phyloP scores from a whole-genome alignment of 1,140 invertebrate species.

The Pemphigus obesinymphae region DNA sequence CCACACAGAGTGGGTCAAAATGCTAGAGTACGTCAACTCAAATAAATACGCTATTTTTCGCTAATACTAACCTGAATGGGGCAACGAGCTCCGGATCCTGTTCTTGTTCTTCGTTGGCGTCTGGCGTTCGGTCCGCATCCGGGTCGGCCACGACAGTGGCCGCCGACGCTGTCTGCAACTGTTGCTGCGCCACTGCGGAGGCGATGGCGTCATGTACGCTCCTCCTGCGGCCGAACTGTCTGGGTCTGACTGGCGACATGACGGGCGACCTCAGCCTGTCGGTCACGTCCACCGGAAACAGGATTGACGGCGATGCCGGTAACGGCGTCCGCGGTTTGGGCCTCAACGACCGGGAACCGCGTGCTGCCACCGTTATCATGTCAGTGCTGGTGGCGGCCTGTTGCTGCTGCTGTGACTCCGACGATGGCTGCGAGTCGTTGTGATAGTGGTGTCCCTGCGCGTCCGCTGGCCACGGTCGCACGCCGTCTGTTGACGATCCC shows the following conservation, averaged over 20 bases:
- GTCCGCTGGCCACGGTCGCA: not conserved
- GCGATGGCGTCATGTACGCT: not conserved
- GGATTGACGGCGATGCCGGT: not conserved
- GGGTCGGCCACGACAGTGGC: not conserved
- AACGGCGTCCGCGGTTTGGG: not conserved
- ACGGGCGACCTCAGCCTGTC: constrained; percentile 1
- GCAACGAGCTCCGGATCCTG: not conserved
- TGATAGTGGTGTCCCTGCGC: not conserved
- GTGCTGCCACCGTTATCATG: constrained; percentile 32
- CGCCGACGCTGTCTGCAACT: not conserved
- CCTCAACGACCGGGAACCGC: not conserved
- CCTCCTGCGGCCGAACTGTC: constrained; percentile 17
- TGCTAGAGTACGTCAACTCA: no score
- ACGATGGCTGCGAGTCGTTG: not conserved
- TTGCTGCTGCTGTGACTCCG: not conserved
- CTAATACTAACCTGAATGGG: not conserved
- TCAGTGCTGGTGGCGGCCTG: not conserved
- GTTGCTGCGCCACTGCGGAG: not conserved
- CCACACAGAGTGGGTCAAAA: no score
- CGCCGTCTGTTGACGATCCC: constrained; percentile 31
- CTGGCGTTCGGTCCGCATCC: not conserved
- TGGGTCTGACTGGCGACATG: not conserved
- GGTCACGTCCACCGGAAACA: not conserved
- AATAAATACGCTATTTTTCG: no score
- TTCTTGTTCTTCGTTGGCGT: not conserved